Base-by-base conservation (phyloP, 2,888 invertebrate genomes). In the Flexamia atlantica region DNA sequence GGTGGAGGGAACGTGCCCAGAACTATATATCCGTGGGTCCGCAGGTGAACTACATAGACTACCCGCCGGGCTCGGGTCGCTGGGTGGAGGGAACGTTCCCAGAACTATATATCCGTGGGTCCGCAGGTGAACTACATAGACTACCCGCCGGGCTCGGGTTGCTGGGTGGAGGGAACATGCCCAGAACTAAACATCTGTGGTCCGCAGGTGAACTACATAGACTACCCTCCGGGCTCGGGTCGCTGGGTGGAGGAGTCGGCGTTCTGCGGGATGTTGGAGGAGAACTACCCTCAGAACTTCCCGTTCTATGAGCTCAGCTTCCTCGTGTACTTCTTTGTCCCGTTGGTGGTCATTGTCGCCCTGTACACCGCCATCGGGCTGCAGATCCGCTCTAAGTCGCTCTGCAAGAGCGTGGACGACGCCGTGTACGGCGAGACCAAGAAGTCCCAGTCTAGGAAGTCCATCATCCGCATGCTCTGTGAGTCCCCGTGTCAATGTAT, bases 261-360 rank as follows among this genome's bases (percentile, higher is more conserved):
- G 0, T 95, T 96, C 90, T 97, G 97, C 89, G 94, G 93, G 1
- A 94, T 96, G 92, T 91, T 94, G 86, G 91, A 92, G 0, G 92
- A 92, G 85, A 92, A 93, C 0, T 89, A 92, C 12, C 90, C 91
- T 84, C 89, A 89, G 0, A 89, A 93, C 5, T 93, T 94, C 83
- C 96, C 96, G 0, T 91, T 97, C 3, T 94, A 96, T 88, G 97
- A 97, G 89, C 89, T 96, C 46, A 97, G 97, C 89, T 94, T 95
- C 86, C 92, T 96, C 85, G 91, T 97, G 86, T 97, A 97, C 90
- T 98, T 98, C 91, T 92, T 97, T 81, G 90, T 94, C 25, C 95
- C 95, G 7, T 92, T 94, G 92, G 86, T 95, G 1, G 90, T 97
- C 28, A 95, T 98, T 88, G 92, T 95, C 85, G 92, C 95, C 32